A percentile compares a stretch with the other conserved stretches of the same genome.
These are phyloP conservation scores for Laothoe populi DNA, from an alignment of 2,888 invertebrate species.

Conservation along the genomic window DNA sequence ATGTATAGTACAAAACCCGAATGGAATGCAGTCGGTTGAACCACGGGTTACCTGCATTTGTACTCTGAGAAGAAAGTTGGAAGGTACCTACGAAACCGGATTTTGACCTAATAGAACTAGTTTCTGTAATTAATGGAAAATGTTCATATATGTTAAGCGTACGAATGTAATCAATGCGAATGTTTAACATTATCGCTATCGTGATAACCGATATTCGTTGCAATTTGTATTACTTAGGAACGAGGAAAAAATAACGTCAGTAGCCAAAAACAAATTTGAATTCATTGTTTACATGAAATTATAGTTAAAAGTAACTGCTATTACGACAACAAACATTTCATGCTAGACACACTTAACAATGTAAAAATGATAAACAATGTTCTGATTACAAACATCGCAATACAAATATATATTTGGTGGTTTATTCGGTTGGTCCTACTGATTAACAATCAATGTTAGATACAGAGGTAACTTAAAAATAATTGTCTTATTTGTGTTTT, in stretches of 20 bases:
- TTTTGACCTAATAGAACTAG: slow-evolving; percentile 30
- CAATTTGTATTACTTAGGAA: background rate
- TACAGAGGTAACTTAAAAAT: background rate
- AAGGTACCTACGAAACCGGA: slow-evolving; percentile 31
- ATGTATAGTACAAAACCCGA: slow-evolving; percentile 27
- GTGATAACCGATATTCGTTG: slow-evolving; percentile 13
- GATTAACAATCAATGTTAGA: slow-evolving; percentile 1
- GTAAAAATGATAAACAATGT: background rate
- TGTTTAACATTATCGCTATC: slow-evolving; percentile 17
- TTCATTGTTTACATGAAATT: no score
- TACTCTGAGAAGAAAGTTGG: slow-evolving; percentile 31
- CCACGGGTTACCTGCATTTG: slow-evolving; percentile 27
- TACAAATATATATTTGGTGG: background rate
- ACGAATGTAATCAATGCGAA: slow-evolving; percentile 2
- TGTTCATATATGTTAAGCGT: slow-evolving; percentile 24
- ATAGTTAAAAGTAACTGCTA: no score
- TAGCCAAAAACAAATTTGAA: no score
- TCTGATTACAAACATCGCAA: background rate
- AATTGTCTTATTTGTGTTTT: background rate
- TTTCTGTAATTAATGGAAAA: slow-evolving; percentile 26
- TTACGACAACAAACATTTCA: no score
- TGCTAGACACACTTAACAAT: background rate
- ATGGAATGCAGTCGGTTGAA: slow-evolving; percentile 30
- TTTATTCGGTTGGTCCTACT: background rate
- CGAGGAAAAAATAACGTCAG: no score